Conservation (phyloP, 2,888 invertebrate species). For the Mythimna impura region DNA sequence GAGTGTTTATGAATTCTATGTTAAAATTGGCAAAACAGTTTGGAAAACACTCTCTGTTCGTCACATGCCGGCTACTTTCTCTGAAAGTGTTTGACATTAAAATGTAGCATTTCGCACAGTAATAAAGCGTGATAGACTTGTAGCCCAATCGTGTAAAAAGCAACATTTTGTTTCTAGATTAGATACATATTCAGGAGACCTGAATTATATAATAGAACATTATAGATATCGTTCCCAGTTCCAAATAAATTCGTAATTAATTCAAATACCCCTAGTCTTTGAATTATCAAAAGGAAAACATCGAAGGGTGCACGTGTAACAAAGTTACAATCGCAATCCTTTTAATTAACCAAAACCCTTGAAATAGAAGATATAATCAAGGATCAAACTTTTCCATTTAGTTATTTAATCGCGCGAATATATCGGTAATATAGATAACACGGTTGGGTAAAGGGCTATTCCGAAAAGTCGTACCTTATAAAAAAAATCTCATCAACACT, state of each 20-base stretch:
- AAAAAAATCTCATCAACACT: conserved; percentile 36
- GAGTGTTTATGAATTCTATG: not conserved
- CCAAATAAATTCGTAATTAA: not conserved
- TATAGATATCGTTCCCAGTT: not conserved
- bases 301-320: not conserved
- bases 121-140: not conserved
- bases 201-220: not conserved
- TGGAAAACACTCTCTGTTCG: not conserved
- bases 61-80: not conserved
- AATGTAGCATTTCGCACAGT: not conserved
- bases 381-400: not conserved
- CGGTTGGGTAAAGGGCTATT: not conserved
- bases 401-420: not conserved
- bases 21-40: conserved; percentile 30
- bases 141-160: not conserved
- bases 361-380: not conserved
- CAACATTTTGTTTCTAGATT: not conserved
- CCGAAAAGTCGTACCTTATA: not conserved
- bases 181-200: not conserved
- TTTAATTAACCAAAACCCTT: not conserved
- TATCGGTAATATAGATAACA: not conserved
- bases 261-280: not conserved
- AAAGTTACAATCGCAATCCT: not conserved
- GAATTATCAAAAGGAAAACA: not conserved
- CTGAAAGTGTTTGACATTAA: not conserved